Conservation (phyloP, 2,888 invertebrate genomes). For the Keiferia lycopersicella region DNA sequence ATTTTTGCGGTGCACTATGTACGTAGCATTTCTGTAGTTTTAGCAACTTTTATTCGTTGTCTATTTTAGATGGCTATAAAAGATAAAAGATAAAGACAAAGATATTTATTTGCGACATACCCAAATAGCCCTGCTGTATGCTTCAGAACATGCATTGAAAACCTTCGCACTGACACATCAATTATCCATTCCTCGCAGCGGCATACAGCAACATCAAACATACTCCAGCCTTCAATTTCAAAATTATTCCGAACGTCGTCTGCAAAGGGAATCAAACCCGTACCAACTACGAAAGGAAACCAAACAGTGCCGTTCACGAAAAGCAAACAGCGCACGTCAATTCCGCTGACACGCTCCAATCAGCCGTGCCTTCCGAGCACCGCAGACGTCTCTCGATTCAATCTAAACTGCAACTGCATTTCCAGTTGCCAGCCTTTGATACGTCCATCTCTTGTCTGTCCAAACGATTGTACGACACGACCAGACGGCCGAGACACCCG, state of each 20-base stretch:
- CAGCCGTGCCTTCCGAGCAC: conserved; percentile 71
- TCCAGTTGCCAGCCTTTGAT: conserved; percentile 77
- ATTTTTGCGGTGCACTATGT: no score
- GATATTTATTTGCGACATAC: no score
- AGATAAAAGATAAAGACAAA: no score
- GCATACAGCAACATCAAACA: conserved; percentile 13
- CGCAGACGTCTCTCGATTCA: conserved; percentile 77
- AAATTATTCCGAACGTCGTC: conserved; percentile 17
- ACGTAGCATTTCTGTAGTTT: no score
- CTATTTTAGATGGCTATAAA: no score
- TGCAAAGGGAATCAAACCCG: conserved; percentile 19
- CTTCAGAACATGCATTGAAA: background rate
- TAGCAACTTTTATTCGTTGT: no score
- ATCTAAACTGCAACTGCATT: conserved; percentile 78
- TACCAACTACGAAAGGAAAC: conserved; percentile 39
- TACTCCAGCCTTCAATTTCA: background rate
- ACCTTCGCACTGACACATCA: background rate
- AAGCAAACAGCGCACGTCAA: conserved; percentile 64
- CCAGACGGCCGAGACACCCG: conserved; percentile 54
- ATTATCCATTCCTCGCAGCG: background rate
- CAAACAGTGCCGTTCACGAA: conserved; percentile 49
- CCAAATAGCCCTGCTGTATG: background rate
- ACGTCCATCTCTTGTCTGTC: conserved; percentile 80
- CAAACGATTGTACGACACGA: conserved; percentile 68
- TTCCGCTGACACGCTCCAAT: conserved; percentile 72